Base-by-base conservation (phyloP, 2,113 vertebrate genomes). In the Malurus alboscapulatus region DNA sequence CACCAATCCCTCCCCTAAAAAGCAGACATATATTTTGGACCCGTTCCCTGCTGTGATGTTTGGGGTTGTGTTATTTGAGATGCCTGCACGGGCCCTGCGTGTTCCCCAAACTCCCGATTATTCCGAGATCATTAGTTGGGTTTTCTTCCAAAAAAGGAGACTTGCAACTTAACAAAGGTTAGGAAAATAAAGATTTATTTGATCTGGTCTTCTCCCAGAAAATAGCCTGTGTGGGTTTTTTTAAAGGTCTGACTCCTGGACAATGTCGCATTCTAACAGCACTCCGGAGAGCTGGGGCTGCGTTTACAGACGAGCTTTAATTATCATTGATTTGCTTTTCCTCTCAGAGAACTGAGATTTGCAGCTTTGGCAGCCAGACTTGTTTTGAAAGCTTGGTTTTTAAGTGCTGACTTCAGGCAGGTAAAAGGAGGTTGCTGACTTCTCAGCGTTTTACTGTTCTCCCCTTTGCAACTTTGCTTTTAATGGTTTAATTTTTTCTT, bases 261-360 rank as follows among this genome's bases (percentile, higher is more conserved):
- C 98, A 97, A 78, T 86, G 96, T 93, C 94, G 95, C 67, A 17
- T 90, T 75, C 90, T 96, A 95, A 95, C 68, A 81, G 97, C 91
- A 80, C 98, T 97, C 97, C 17, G 21, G 97, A 97, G 98, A 96
- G 78, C 78, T 58, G 8, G 50, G 40, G 91, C 94, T 45, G 26
- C 87, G 53, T 96, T 98, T 97, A 87, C 95, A 93, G 97, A 97
- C 92, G 95, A 96, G 94, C 94, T 96, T 83, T 97, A 98, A 97
- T 98, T 97, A 97, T 97, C 97, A 97, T 93, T 93, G 97, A 97
- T 98, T 98, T 85, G 93, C 95, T 96, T 94, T 95, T 93, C 95
- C 97, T 95, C 91, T 91, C 94, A 50, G 96, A 97, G 92, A 97
- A 85, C 91, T 79, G 93, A 79, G 88, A 79, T 95, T 95, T 95